Evolutionary conservation across 1,140 invertebrate genomes (phyloP), one percentile per base, ranked within the genome.

Genomic region (Tribolium castaneum): DNA sequence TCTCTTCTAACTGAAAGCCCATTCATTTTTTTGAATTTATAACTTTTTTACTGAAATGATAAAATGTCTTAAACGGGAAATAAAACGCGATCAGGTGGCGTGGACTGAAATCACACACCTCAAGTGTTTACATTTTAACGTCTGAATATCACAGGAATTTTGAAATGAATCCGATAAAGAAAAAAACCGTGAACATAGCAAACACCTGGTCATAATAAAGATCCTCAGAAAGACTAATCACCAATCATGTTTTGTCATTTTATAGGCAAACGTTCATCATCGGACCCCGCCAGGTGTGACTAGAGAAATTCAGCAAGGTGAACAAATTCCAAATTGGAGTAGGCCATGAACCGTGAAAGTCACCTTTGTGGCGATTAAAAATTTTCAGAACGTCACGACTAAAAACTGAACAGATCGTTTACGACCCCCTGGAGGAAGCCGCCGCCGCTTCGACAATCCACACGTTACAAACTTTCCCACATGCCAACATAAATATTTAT

Each of bases 161-260:
- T 30, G 25, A 30, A 30, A 30, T 30, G 4, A 30, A 30, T 30
- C 25, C 6, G 25, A 30, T 30, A 30, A 19, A 2, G 16, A 2
- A 19, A 19, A 19, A 19, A 19, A 19, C 2, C 16, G 16, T 19
- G 16, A 19, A 19, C 2, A 2, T 19, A 19, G 16, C 2, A 19
- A 19, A 19, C 16, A 19, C 16, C 25, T 30, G 6, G 25, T 30
- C 34, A 6, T 19, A 71, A 71, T 45, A 45, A 71, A 45, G 16
- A 14, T 30, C 70, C 70, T 49, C 70, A 72, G 70, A 72, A 72
- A 72, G 70, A 72, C 70, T 49, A 72, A 72, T 72, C 70, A 19
- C 4, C 16, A 49, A 72, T 72, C 35, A 49, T n/a, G 16, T 25
- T 1, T 35, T n/a, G 12, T 52, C 51, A 52, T 2, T 52, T 52